Base-by-base conservation (phyloP, 2,888 invertebrate species). In the Horisme vitalbata region DNA sequence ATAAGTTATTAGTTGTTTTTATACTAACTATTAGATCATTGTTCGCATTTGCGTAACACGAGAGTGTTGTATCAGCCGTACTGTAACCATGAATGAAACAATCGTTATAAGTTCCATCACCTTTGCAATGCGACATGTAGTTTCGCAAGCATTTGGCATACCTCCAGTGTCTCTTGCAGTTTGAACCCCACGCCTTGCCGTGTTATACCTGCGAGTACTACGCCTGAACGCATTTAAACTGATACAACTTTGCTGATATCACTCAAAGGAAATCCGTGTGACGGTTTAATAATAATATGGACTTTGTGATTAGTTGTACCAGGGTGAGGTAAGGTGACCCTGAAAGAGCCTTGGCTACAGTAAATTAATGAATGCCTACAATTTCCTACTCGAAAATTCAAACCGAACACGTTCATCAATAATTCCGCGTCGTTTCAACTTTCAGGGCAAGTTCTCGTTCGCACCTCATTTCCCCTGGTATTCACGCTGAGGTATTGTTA, bases 121-220 rank as follows among this genome's bases (percentile, higher is more conserved):
- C 23, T 38, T 23, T 36, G 33, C 23, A 26, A 35, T 39, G 33
- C 15, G 9, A 28, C 10, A 12, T n/a, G 27, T 34, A 20, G 7
- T 47, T 23, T 41, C 10, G 24, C 31, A 46, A 41, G 26, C 11
- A 9, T 31, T 41, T 41, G 45, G 41, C 41, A 41, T 14, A n/a
- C 14, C 10, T 48, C 43, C 47, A 48, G 41, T 33, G 12, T 32
- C 14, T 32, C 39, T 38, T 30, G 23, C 47, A 43, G 33, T 48
- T 43, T 48, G 34, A 24, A 30, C 38, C 43, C 33, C 23, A 43
- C 33, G 33, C 34, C 18, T 34, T 43, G 35, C 34, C 34, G 18
- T 28, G 34, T 28, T 15, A 11, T 15, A 18, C 4, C 18, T 18
- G 2, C 4, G 23, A 4, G 28, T 13, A 4, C 10, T 10, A 8